phyloP scores from a whole-genome alignment of 1,140 invertebrate species.

The Cydia strobilella region DNA sequence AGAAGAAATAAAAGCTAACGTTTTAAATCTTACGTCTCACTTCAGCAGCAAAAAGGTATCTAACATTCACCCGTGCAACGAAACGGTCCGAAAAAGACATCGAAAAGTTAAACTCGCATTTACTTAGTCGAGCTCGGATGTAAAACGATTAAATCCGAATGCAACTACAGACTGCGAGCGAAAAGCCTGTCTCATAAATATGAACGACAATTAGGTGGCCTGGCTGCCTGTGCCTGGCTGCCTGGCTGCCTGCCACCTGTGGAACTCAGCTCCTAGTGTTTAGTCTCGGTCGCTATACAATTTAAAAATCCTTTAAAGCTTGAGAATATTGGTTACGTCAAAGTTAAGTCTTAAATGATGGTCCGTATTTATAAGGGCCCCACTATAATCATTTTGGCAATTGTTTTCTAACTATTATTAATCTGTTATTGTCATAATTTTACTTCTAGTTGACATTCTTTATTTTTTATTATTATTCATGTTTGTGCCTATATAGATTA shows the following conservation, averaged over 20 bases:
- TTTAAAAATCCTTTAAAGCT: slow-evolving; percentile 3
- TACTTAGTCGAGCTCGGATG: slow-evolving; percentile 28
- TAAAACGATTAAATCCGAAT: slow-evolving; percentile 31
- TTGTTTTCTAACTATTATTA: background rate
- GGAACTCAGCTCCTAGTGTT: slow-evolving; percentile 33
- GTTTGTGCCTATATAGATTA: too few relatives aligned
- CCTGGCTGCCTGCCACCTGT: slow-evolving; percentile 42
- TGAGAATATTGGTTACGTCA: background rate
- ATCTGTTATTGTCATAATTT: background rate
- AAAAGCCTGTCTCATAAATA: slow-evolving; percentile 48
- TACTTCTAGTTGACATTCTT: background rate
- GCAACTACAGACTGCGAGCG: slow-evolving; percentile 27
- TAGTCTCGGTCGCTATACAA: background rate
- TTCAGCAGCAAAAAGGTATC: background rate
- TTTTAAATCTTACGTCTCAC: background rate
- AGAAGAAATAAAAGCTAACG: background rate
- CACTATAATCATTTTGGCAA: background rate
- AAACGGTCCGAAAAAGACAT: slow-evolving; percentile 19
- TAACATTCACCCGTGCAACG: slow-evolving; percentile 9
- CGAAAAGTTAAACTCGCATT: slow-evolving; percentile 24
- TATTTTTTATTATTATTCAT: too few relatives aligned
- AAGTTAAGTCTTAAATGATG: background rate
- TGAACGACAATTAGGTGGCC: slow-evolving; percentile 47
- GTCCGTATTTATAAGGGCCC: background rate
- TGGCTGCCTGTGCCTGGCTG: slow-evolving; percentile 34